These are phyloP conservation scores for Ormyrus nitidulus DNA, from an alignment of 2,888 invertebrate species.

Conservation along the genomic window DNA sequence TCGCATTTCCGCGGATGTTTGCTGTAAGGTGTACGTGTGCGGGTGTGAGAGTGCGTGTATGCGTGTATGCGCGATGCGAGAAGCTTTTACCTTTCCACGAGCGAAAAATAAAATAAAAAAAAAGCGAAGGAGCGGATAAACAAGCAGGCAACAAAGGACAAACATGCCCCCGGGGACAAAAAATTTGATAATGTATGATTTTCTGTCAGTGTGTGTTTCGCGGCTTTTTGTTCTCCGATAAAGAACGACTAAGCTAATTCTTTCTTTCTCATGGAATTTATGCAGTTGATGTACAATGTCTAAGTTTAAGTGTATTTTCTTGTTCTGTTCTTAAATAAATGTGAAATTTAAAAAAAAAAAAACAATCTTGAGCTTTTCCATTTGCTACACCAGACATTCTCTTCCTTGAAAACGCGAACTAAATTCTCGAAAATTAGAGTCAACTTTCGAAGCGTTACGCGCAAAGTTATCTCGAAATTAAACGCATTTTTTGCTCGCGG, in stretches of 20 bases:
- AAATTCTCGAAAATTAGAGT: background rate
- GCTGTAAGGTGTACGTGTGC: slow-evolving; percentile 10
- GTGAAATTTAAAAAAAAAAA: slow-evolving; percentile 51
- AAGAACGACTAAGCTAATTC: slow-evolving; percentile 28
- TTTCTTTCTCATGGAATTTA: slow-evolving; percentile 46
- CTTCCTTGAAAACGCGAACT: background rate
- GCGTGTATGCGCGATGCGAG: slow-evolving; percentile 7
- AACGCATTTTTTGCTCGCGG: slow-evolving; percentile 9
- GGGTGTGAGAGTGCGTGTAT: background rate
- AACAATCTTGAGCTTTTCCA: background rate
- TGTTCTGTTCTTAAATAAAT: slow-evolving; percentile 56
- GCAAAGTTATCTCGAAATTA: slow-evolving; percentile 1
- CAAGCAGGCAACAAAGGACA: background rate
- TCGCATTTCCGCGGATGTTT: slow-evolving; percentile 42
- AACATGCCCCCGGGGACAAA: slow-evolving; percentile 35
- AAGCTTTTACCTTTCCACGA: slow-evolving; percentile 45
- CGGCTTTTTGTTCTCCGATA: slow-evolving; percentile 40
- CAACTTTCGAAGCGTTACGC: slow-evolving; percentile 2
- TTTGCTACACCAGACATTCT: background rate
- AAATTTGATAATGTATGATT: slow-evolving; percentile 43
- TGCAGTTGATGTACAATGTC: slow-evolving; percentile 49
- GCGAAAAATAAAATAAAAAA: background rate
- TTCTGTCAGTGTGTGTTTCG: background rate
- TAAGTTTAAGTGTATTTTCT: slow-evolving; percentile 54
- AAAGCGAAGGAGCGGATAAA: slow-evolving; percentile 18